phyloP scores from a whole-genome alignment of 2,888 invertebrate genomes.

The Lochmaea crataegi region DNA sequence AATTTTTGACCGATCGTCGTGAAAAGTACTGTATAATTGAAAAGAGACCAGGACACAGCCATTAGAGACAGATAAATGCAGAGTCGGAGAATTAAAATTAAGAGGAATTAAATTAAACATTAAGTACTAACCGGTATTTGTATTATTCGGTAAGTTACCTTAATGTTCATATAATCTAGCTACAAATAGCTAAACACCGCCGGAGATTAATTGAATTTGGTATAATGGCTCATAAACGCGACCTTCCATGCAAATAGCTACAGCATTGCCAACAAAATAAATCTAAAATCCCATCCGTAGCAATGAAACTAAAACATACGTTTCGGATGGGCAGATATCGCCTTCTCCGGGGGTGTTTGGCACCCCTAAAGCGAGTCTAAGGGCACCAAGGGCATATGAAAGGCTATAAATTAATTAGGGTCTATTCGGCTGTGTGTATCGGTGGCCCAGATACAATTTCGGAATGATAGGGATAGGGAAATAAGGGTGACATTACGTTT shows the following conservation, averaged over 20 bases:
- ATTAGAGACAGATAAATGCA: neutral
- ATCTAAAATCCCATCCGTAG: slow-evolving; percentile 35
- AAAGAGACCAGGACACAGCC: neutral
- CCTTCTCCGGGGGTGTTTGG: slow-evolving; percentile 26
- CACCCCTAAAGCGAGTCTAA: slow-evolving; percentile 24
- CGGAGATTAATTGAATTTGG: slow-evolving; percentile 38
- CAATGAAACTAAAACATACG: slow-evolving; percentile 39
- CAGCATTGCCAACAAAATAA: slow-evolving; percentile 36
- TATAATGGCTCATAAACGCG: slow-evolving; percentile 39
- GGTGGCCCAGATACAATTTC: slow-evolving; percentile 43
- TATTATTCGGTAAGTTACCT: slow-evolving; percentile 23
- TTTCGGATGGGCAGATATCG: slow-evolving; percentile 35
- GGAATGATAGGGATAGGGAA: slow-evolving; percentile 20
- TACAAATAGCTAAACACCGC: slow-evolving; percentile 26
- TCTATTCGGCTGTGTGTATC: slow-evolving; percentile 46
- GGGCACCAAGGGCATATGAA: slow-evolving; percentile 52
- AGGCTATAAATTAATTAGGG: slow-evolving; percentile 59
- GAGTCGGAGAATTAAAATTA: neutral
- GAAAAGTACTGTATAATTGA: too few species aligned
- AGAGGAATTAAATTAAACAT: neutral
- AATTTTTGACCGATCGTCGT: too few species aligned
- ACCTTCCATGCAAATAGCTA: slow-evolving; percentile 37
- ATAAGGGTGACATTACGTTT: slow-evolving; percentile 20
- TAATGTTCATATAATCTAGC: slow-evolving; percentile 17
- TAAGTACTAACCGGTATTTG: neutral